Percentiles rank a stretch among this genome's conserved stretches.
Evolutionary conservation across 1,140 invertebrate genomes (phyloP).

Genomic region (Drosophila varians): DNA sequence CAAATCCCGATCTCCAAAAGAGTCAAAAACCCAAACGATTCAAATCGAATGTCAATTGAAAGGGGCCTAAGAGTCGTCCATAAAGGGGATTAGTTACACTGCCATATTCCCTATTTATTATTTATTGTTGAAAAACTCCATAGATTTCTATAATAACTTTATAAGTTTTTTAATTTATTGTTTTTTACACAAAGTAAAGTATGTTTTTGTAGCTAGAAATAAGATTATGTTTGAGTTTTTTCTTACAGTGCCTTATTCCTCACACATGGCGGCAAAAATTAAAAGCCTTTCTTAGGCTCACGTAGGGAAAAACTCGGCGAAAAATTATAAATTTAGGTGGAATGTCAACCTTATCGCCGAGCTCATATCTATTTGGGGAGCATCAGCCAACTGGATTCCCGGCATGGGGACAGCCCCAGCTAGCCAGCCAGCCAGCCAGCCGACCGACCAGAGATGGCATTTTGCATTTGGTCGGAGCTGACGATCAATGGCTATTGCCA

Average conservation of each 20-base stretch:
- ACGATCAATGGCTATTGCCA: constrained; percentile 66
- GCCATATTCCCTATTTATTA: neutral
- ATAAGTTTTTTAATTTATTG: neutral
- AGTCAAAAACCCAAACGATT: constrained; percentile 18
- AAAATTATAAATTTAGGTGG: constrained; percentile 82
- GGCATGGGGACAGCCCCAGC: constrained; percentile 3
- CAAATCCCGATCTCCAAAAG: constrained; percentile 28
- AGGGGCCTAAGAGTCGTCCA: neutral
- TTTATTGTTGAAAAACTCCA: no score
- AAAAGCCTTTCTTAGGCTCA: constrained; percentile 69
- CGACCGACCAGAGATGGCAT: constrained; percentile 59
- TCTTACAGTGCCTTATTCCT: constrained; percentile 19
- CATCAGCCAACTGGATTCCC: constrained; percentile 49
- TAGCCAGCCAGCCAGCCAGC: no score
- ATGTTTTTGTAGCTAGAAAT: no score
- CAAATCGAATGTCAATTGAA: constrained; percentile 7
- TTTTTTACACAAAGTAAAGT: no score
- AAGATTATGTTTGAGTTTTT: neutral
- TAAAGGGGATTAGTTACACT: constrained; percentile 1
- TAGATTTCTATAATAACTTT: neutral
- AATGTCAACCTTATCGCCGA: constrained; percentile 78
- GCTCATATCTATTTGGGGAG: constrained; percentile 74
- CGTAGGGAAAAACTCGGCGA: constrained; percentile 69
- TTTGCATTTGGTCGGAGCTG: constrained; percentile 56
- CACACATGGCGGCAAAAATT: constrained; percentile 77